These are phyloP conservation scores for Nomada hirtipes DNA, from an alignment of 2,888 invertebrate genomes.

Conservation along the genomic window DNA sequence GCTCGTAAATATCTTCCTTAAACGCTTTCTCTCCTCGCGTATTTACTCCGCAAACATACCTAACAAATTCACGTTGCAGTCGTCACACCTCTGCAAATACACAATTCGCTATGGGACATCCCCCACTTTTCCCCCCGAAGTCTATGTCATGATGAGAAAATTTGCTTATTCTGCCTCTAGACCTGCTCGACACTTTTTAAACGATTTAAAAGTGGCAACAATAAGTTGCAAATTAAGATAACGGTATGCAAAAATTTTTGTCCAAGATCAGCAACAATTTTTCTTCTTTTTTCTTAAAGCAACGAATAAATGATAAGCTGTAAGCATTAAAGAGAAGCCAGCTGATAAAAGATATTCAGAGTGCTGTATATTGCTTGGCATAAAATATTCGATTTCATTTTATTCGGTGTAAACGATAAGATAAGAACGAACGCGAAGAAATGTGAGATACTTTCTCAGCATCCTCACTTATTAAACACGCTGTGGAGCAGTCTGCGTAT, in stretches of 20 bases:
- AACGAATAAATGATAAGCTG: too few relatives aligned
- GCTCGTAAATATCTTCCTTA: slow-evolving; percentile 55
- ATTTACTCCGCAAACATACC: slow-evolving; percentile 54
- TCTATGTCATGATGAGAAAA: slow-evolving; percentile 6
- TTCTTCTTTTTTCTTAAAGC: too few relatives aligned
- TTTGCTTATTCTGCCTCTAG: too few relatives aligned
- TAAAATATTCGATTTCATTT: neutral
- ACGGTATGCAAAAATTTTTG: too few relatives aligned
- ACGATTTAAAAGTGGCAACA: too few relatives aligned
- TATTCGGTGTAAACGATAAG: neutral
- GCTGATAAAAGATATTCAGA: too few relatives aligned
- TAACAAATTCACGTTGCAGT: slow-evolving; percentile 52
- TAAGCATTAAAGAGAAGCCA: too few relatives aligned
- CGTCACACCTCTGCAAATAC: slow-evolving; percentile 49
- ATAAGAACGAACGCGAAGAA: neutral
- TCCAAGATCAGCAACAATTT: too few relatives aligned
- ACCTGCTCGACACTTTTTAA: too few relatives aligned
- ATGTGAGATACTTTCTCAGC: slow-evolving; percentile 1
- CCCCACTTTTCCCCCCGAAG: neutral
- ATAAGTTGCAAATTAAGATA: too few relatives aligned
- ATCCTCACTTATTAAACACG: slow-evolving; percentile 10
- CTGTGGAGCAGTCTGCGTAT: neutral
- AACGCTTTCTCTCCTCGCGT: slow-evolving; percentile 47
- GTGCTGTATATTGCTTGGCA: too few relatives aligned
- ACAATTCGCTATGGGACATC: slow-evolving; percentile 19